A percentile compares a stretch with the other conserved stretches of the same genome.
phyloP scores from a whole-genome alignment of 2,797 vertebrate species.

The Takifugu ocellatus region DNA sequence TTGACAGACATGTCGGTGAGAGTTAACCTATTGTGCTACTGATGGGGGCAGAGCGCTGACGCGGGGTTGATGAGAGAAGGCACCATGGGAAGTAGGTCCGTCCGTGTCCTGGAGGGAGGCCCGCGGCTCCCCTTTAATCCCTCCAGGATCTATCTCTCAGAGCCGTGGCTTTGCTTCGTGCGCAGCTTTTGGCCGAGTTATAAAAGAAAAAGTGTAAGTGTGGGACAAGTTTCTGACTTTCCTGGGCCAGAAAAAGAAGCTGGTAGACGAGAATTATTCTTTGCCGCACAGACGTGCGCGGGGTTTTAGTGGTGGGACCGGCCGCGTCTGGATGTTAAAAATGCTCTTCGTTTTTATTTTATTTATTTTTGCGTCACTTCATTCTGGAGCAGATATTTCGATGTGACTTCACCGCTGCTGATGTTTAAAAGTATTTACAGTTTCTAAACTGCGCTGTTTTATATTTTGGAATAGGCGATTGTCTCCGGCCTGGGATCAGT shows the following conservation, averaged over 20 bases:
- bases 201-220: constrained; percentile 52
- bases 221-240: constrained; percentile 66
- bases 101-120: constrained; percentile 51
- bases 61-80: constrained; percentile 27
- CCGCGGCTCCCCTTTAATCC: constrained; percentile 61
- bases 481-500: neutral
- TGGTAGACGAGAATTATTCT: constrained; percentile 33
- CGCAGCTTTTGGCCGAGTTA: constrained; percentile 55
- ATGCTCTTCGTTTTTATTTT: no score
- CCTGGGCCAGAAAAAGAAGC: constrained; percentile 42
- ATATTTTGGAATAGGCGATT: neutral
- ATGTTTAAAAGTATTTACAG: neutral
- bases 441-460: neutral
- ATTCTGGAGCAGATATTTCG: no score
- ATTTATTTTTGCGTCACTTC: no score
- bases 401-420: no score
- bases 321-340: no score
- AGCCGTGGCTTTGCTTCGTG: constrained; percentile 49
- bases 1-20: neutral
- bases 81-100: constrained; percentile 41
- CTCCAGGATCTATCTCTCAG: constrained; percentile 52
- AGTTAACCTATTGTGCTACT: neutral
- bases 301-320: no score
- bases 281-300: constrained; percentile 11
- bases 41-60: constrained; percentile 22